Conservation (phyloP, 2,797 vertebrate genomes). For the Danio jaintianensis region DNA sequence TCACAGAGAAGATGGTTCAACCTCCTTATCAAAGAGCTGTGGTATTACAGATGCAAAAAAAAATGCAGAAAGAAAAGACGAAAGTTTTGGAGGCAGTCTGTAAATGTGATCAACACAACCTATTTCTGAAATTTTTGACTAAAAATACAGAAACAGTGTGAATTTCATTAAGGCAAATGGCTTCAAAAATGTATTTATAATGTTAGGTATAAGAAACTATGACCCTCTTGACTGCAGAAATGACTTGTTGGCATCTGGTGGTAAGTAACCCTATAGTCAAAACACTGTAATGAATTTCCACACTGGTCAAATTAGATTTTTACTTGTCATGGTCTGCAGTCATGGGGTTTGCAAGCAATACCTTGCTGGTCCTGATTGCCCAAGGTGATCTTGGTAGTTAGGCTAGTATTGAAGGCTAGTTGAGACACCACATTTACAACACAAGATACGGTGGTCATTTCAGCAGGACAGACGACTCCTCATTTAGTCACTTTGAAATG, state of each 20-base stretch:
- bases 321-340: background rate
- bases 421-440: background rate
- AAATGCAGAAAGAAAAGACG: too few relatives aligned
- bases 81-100: too few relatives aligned
- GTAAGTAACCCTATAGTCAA: background rate
- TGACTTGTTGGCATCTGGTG: background rate
- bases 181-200: background rate
- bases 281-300: background rate
- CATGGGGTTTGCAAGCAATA: conserved; percentile 2
- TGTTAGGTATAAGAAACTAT: background rate
- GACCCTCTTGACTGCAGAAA: background rate
- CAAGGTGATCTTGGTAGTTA: background rate
- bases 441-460: background rate
- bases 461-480: background rate
- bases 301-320: background rate
- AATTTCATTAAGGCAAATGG: too few relatives aligned
- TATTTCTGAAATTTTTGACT: too few relatives aligned
- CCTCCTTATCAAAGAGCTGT: too few relatives aligned
- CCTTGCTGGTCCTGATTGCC: background rate
- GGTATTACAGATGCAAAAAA: too few relatives aligned
- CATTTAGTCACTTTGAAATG: background rate
- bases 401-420: background rate
- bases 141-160: too few relatives aligned
- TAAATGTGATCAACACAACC: too few relatives aligned
- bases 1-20: too few relatives aligned